Conservation (phyloP, 1,140 invertebrate species). For the Acromyrmex charruanus region DNA sequence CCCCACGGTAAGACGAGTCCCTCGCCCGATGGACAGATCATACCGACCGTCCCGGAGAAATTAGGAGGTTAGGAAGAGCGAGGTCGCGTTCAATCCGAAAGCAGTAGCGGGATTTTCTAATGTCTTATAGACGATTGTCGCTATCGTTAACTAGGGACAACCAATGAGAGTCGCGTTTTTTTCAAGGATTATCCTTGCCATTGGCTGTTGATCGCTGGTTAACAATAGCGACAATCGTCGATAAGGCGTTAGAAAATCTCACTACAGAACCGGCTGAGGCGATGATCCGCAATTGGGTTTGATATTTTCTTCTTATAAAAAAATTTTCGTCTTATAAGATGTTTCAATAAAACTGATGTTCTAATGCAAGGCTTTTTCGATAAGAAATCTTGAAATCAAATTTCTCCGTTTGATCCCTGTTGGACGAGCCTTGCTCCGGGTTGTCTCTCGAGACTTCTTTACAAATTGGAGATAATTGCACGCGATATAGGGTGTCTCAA, state of each 20-base stretch:
- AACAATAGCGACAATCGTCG: no score
- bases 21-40: background rate
- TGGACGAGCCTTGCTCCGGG: background rate
- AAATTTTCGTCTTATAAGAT: background rate
- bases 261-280: no score
- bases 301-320: background rate
- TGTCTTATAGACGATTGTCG: no score
- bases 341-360: background rate
- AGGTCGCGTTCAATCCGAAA: constrained; percentile 10
- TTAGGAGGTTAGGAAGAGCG: constrained; percentile 46
- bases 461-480: background rate
- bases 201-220: no score
- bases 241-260: no score
- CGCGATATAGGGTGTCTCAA: background rate
- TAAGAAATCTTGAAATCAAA: background rate
- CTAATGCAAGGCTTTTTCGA: background rate
- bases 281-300: no score
- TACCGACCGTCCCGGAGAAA: background rate
- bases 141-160: no score
- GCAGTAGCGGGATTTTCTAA: background rate
- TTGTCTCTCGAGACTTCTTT: background rate
- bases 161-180: no score
- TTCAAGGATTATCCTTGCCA: no score
- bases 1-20: constrained; percentile 27
- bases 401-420: background rate